A percentile compares a stretch with the other conserved stretches of the same genome.
These are phyloP conservation scores for Scrobipalpa atriplicella DNA, from an alignment of 2,888 invertebrate species.

Conservation along the genomic window DNA sequence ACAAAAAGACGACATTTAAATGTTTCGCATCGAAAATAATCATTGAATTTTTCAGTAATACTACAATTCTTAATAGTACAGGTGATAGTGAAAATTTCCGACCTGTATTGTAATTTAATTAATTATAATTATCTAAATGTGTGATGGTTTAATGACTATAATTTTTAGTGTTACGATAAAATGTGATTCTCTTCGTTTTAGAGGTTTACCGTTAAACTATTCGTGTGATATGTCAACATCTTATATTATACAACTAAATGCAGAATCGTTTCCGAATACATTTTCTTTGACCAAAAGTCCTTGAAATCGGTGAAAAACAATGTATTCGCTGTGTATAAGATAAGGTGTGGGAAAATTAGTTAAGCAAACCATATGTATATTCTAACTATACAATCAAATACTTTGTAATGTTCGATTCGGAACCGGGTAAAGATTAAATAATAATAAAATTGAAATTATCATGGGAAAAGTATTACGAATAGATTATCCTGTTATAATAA, in stretches of 20 bases:
- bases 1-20: too few species aligned
- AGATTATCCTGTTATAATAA: not conserved
- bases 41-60: too few species aligned
- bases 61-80: too few species aligned
- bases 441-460: not conserved
- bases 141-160: not conserved
- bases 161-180: not conserved
- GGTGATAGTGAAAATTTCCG: too few species aligned
- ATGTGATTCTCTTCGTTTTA: not conserved
- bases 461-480: not conserved
- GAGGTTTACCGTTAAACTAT: not conserved
- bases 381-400: too few species aligned
- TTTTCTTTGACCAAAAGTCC: not conserved
- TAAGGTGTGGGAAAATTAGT: not conserved
- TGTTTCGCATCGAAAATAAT: too few species aligned
- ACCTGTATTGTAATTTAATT: too few species aligned
- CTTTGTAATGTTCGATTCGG: too few species aligned
- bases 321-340: not conserved
- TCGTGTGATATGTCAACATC: slow-evolving; percentile 2
- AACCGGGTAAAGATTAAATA: not conserved
- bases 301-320: not conserved
- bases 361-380: too few species aligned
- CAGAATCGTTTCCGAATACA: not conserved
- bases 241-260: not conserved
- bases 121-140: too few species aligned